A percentile compares a stretch with the other conserved stretches of the same genome.
These are phyloP conservation scores for Amniataba percoides DNA, from an alignment of 2,797 vertebrate species.

Conservation along the genomic window DNA sequence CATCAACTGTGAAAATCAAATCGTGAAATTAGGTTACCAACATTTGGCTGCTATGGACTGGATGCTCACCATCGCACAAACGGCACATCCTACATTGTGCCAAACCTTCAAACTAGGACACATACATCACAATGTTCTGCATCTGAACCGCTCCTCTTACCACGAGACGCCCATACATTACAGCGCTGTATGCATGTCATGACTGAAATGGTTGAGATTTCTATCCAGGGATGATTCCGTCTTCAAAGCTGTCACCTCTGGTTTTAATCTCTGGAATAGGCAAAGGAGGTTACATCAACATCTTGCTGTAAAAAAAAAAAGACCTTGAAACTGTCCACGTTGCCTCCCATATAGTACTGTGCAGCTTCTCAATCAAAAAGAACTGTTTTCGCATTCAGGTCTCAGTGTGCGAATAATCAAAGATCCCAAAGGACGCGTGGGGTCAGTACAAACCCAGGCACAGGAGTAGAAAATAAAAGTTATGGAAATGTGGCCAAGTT, in stretches of 20 bases:
- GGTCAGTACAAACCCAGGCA: conserved; percentile 77
- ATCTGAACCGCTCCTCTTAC: conserved; percentile 44
- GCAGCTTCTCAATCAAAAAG: conserved; percentile 77
- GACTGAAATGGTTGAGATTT: conserved; percentile 61
- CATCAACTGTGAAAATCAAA: conserved; percentile 60
- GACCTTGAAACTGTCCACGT: conserved; percentile 68
- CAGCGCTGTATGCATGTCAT: conserved; percentile 40
- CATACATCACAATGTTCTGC: conserved; percentile 33
- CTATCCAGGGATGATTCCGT: conserved; percentile 50
- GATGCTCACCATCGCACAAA: conserved; percentile 38
- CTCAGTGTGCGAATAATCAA: conserved; percentile 76
- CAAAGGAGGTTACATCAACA: conserved; percentile 54
- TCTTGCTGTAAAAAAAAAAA: conserved; percentile 52
- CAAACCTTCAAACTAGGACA: conserved; percentile 60
- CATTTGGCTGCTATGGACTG: conserved; percentile 45
- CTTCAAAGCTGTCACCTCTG: conserved; percentile 60
- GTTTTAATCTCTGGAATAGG: conserved; percentile 61
- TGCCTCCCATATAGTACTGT: conserved; percentile 46
- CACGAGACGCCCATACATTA: conserved; percentile 26
- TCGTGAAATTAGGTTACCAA: conserved; percentile 66
- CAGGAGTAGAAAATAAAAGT: conserved; percentile 79
- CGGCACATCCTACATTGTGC: conserved; percentile 25
- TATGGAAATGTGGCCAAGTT: conserved; percentile 80
- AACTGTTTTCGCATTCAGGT: conserved; percentile 76
- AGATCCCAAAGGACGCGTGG: conserved; percentile 70